Conservation (phyloP, 2,113 vertebrate genomes). For the Naja naja region DNA sequence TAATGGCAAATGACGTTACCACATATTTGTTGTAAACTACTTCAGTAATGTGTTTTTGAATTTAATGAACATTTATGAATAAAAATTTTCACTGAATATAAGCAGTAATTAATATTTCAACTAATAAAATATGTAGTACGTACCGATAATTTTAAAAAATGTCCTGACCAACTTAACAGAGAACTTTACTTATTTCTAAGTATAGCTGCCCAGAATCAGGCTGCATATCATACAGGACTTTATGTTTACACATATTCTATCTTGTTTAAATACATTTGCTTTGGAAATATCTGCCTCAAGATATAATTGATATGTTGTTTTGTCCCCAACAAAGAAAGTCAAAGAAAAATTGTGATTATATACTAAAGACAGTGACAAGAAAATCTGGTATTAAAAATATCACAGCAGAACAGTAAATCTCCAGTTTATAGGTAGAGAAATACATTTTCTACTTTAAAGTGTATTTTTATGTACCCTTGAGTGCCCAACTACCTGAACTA, state of each 20-base stretch:
- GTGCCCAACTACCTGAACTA: conserved; percentile 77
- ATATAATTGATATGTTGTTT: conserved; percentile 25
- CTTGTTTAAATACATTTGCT: conserved; percentile 19
- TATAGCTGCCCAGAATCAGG: neutral
- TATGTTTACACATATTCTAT: conserved; percentile 28
- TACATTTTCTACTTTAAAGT: conserved; percentile 77
- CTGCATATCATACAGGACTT: neutral
- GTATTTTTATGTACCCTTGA: conserved; percentile 77
- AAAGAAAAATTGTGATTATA: conserved; percentile 66
- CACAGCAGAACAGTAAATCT: conserved; percentile 74
- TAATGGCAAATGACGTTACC: neutral
- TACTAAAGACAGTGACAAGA: conserved; percentile 57
- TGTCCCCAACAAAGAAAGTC: conserved; percentile 50
- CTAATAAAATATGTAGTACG: conserved; percentile 47
- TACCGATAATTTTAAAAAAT: conserved; percentile 16
- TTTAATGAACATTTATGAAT: neutral
- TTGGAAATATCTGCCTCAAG: conserved; percentile 32
- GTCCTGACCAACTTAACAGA: neutral
- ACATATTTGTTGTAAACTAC: neutral
- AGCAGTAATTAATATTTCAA: conserved; percentile 55
- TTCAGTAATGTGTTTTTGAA: neutral
- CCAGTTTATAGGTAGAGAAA: conserved; percentile 76
- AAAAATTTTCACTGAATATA: neutral
- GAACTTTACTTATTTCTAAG: neutral
- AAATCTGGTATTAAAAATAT: conserved; percentile 75